Evolutionary conservation across 2,888 invertebrate species (phyloP), one percentile per base, ranked within the genome.

Genomic region (Drosophila robusta): DNA sequence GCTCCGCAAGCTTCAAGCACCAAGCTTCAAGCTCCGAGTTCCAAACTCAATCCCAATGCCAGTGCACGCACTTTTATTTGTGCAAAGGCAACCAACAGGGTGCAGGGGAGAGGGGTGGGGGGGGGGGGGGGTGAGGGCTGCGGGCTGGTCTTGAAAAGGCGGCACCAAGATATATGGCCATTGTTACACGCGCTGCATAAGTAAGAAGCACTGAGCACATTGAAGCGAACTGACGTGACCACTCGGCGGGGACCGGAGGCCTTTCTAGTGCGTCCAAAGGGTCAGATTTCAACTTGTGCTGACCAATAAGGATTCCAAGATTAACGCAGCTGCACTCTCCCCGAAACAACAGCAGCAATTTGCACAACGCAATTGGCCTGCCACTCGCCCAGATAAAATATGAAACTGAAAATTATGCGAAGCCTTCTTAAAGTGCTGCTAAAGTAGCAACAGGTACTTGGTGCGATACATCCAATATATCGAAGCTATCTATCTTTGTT

Each of bases 141-240:
- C 6, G 34, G 34, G 34, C 34, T 12, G 34, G 34, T 34, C 32
- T 29, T 9, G 29, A 29, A 39, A 36, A 46, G 63, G 47, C 51
- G 66, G 47, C 22, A 63, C 45, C 63, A 77, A 76, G 84, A 80
- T 83, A 67, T 80, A 80, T 77, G 68, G 52, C 52, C 49, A 51
- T 60, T 64, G 67, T 44, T 61, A 76, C 69, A 69, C 56, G 52
- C 55, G 61, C 56, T 65, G 75, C 72, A 75, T 75, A 76, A 68
- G 38, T 65, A 68, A 75, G 42, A 29, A 44, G 56, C 47, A 47
- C 47, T 32, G 14, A 44, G 4, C 24, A 22, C 11, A 14, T 5
- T n/a, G 4, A 22, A 44, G 24, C n/a, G n/a, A 26, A n/a, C 45
- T 44, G 44, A 9, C 24, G 24, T 38, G 38, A 29, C 39, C 52